Evolutionary conservation across 1,140 invertebrate genomes (phyloP).

Genomic region (Orussus abietinus): DNA sequence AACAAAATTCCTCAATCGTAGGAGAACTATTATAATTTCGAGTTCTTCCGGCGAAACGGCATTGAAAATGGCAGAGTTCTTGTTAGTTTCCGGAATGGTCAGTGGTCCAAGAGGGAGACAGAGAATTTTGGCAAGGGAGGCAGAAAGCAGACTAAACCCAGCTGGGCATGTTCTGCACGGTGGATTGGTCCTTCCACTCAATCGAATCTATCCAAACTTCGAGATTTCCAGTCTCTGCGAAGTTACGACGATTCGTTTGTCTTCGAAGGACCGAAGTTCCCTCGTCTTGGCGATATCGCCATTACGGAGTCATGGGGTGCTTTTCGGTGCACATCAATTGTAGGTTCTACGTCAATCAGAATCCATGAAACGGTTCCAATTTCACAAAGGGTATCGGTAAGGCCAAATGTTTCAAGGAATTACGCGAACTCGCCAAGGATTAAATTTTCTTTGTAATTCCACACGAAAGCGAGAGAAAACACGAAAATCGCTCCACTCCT

Average conservation of each 20-base stretch:
- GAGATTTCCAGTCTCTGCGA: background rate
- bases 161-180: background rate
- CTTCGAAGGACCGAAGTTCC: background rate
- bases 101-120: background rate
- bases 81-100: too few species aligned
- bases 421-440: too few species aligned
- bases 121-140: background rate
- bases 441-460: too few species aligned
- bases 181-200: background rate
- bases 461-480: too few species aligned
- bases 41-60: background rate
- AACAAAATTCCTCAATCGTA: too few species aligned
- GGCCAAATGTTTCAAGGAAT: too few species aligned
- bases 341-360: background rate
- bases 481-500: too few species aligned
- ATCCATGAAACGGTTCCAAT: background rate
- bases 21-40: background rate
- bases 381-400: too few species aligned
- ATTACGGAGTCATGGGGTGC: background rate
- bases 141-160: background rate
- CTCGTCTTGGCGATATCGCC: background rate
- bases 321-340: background rate
- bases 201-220: slow-evolving; percentile 1
- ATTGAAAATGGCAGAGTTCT: too few species aligned
- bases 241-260: background rate